phyloP scores from a whole-genome alignment of 2,113 vertebrate genomes.

The Calyptommatus sinebrachiatus region DNA sequence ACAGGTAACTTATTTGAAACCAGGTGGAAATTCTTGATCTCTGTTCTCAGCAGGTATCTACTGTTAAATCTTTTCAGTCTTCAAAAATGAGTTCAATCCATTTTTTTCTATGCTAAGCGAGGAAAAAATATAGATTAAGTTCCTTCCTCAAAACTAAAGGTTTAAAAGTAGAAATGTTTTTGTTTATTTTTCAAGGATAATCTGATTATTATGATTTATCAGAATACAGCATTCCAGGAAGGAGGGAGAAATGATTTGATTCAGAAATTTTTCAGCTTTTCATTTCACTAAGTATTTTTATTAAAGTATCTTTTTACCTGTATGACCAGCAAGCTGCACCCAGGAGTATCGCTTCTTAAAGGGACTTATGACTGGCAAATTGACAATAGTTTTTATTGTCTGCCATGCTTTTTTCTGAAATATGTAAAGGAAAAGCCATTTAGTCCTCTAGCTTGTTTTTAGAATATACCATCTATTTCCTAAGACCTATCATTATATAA shows the following conservation, averaged over 20 bases:
- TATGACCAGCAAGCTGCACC: conserved; percentile 96
- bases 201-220: background rate
- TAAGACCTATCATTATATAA: conserved; percentile 16
- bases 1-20: background rate
- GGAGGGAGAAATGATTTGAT: background rate
- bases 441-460: conserved; percentile 10
- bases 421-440: conserved; percentile 40
- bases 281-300: background rate
- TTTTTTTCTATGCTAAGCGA: no score
- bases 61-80: no score
- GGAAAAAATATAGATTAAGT: no score
- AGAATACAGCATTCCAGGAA: background rate
- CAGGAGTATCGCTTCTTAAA: conserved; percentile 88
- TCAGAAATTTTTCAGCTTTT: background rate
- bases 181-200: background rate
- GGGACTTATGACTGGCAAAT: conserved; percentile 85
- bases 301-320: conserved; percentile 71
- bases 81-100: no score
- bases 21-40: background rate
- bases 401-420: conserved; percentile 86
- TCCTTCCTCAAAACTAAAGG: no score
- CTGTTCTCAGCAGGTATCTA: background rate
- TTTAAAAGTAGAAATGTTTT: background rate
- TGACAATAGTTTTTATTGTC: conserved; percentile 92
- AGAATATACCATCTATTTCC: background rate